Base-by-base conservation (phyloP, 2,888 invertebrate genomes). In the Drosophila meridiana region DNA sequence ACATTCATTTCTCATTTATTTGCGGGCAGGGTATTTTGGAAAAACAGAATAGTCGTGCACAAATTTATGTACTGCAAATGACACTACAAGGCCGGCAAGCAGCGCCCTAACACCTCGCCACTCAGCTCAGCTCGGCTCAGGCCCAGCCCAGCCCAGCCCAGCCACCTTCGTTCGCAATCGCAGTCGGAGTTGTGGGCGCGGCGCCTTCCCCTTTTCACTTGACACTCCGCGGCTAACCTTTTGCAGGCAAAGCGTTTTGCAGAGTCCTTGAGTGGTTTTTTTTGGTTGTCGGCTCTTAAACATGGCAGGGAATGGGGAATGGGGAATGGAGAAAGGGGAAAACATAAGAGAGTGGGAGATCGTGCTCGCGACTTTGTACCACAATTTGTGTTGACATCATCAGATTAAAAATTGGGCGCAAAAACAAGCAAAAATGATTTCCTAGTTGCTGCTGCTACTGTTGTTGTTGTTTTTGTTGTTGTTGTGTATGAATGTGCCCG, bases 321-420 rank as follows among this genome's bases (percentile, higher is more conserved):
- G 13, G 42, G 30, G 34, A 1, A 45, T 2, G n/a, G 26, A 26
- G 30, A 4, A 11, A 9, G 6, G n/a, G 42, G 38, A 26, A 5
- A 9, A 8, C 9, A 26, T n/a, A 36, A 36, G n/a, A 28, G 42
- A 26, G 30, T 38, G 32, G 38, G 42, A 30, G 36, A 26, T n/a
- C 50, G 45, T 56, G 66, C 72, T 58, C 34, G 62, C 74, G 56
- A 70, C 74, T 75, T 70, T 75, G 79, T 69, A 72, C 89, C 90
- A 89, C 87, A 87, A 87, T 90, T 87, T 87, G 87, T 90, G 87
- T 87, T 87, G 87, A 89, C 87, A 87, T 87, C 87, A 87, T 87
- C 89, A 87, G 87, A 87, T 87, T 90, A 87, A 89, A 90, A 90
- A 90, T 87, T 87, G 89, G 77, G 83, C 71, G 70, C 78, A 68